These are phyloP conservation scores for Pangasius macronema DNA, from an alignment of 2,797 vertebrate species.

Conservation along the genomic window DNA sequence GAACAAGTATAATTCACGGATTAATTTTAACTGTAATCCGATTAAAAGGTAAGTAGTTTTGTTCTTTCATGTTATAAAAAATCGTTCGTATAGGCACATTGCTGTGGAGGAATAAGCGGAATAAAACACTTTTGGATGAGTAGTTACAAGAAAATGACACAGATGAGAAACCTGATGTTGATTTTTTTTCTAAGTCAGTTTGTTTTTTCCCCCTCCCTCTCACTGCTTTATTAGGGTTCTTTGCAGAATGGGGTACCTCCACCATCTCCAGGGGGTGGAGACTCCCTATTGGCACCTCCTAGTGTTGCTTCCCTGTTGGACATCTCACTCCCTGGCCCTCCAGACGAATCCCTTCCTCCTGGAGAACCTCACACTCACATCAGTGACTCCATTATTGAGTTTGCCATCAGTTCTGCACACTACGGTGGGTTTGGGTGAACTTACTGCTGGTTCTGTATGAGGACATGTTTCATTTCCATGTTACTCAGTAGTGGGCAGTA, in stretches of 20 bases:
- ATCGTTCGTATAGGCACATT: background rate
- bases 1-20: too few relatives aligned
- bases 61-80: too few relatives aligned
- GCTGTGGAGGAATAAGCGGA: too few relatives aligned
- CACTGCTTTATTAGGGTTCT: conserved; percentile 65
- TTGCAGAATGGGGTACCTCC: conserved; percentile 81
- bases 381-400: conserved; percentile 98
- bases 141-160: background rate
- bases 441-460: background rate
- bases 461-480: background rate
- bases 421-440: conserved; percentile 73
- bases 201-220: background rate
- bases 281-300: conserved; percentile 88
- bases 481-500: background rate
- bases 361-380: conserved; percentile 92
- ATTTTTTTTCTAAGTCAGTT: background rate
- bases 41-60: too few relatives aligned
- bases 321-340: conserved; percentile 95
- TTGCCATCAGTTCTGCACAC: conserved; percentile 96
- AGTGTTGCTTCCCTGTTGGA: conserved; percentile 94
- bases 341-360: conserved; percentile 91
- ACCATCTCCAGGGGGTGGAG: conserved; percentile 73
- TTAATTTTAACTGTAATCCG: too few relatives aligned
- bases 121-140: background rate
- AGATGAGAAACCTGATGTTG: background rate